Evolutionary conservation across 2,888 invertebrate species (phyloP).

Genomic region (Ormia ochracea): DNA sequence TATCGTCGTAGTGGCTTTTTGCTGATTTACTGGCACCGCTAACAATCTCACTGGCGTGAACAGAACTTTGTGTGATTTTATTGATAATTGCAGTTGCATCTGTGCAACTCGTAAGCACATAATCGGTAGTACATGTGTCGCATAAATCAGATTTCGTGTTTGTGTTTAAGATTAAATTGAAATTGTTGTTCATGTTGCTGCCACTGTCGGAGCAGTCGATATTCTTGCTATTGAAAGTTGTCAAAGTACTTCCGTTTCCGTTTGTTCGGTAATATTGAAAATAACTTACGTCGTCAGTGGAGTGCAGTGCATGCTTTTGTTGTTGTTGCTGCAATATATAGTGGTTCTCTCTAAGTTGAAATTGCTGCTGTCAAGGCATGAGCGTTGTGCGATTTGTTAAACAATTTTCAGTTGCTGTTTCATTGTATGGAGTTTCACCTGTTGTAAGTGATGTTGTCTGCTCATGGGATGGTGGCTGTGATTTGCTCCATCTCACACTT

Average conservation of each 20-base stretch:
- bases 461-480: not conserved
- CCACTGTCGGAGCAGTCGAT: not conserved
- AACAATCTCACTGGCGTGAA: not conserved
- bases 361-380: slow-evolving; percentile 55
- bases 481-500: slow-evolving; percentile 50
- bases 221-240: slow-evolving; percentile 43
- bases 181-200: slow-evolving; percentile 50
- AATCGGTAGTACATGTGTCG: slow-evolving; percentile 2
- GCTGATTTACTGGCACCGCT: slow-evolving; percentile 25
- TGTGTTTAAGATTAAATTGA: slow-evolving; percentile 49
- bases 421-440: slow-evolving; percentile 12
- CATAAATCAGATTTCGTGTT: slow-evolving; percentile 21
- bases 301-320: slow-evolving; percentile 55
- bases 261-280: slow-evolving; percentile 32
- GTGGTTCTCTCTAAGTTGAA: slow-evolving; percentile 52
- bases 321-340: slow-evolving; percentile 25
- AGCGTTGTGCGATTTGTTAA: slow-evolving; percentile 38
- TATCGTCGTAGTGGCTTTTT: slow-evolving; percentile 66
- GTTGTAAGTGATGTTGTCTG: slow-evolving; percentile 46
- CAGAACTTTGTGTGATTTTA: no score
- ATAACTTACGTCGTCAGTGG: slow-evolving; percentile 31
- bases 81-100: slow-evolving; percentile 7
- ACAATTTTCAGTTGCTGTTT: slow-evolving; percentile 7
- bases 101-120: slow-evolving; percentile 49
- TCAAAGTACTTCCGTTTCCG: slow-evolving; percentile 54